Percentiles rank a stretch among this genome's conserved stretches.
These are phyloP conservation scores for Babylonia areolata DNA, from an alignment of 1,140 invertebrate genomes.

Conservation along the genomic window DNA sequence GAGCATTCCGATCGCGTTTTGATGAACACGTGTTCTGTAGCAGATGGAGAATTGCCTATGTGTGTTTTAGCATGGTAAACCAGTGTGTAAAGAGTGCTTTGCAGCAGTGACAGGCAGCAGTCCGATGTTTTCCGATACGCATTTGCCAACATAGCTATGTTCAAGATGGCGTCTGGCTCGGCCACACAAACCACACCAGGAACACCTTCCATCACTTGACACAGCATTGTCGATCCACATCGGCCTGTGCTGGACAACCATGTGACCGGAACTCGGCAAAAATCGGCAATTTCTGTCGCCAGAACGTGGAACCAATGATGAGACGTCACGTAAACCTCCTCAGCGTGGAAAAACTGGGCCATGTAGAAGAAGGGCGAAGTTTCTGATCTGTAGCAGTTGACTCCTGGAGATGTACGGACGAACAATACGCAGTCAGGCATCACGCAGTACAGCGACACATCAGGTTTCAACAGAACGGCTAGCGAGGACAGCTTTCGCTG, in stretches of 20 bases:
- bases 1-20: not conserved
- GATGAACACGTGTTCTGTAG: not conserved
- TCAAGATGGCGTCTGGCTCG: constrained; percentile 19
- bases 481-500: not conserved
- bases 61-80: not conserved
- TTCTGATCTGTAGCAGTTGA: not conserved
- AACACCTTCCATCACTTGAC: constrained; percentile 8
- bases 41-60: not conserved
- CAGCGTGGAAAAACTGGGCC: constrained; percentile 15
- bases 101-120: not conserved
- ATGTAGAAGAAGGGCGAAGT: constrained; percentile 1
- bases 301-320: not conserved
- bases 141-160: not conserved
- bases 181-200: not conserved
- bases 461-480: not conserved
- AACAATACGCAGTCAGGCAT: not conserved
- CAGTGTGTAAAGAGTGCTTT: not conserved
- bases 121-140: not conserved
- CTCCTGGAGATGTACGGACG: not conserved
- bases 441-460: constrained; percentile 13
- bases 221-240: constrained; percentile 22
- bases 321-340: not conserved
- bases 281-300: constrained; percentile 2
- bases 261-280: constrained; percentile 9
- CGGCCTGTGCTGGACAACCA: constrained; percentile 18